Evolutionary conservation across 2,888 invertebrate genomes (phyloP), one percentile per base, ranked within the genome.

Genomic region (Melinopterus prodromus): DNA sequence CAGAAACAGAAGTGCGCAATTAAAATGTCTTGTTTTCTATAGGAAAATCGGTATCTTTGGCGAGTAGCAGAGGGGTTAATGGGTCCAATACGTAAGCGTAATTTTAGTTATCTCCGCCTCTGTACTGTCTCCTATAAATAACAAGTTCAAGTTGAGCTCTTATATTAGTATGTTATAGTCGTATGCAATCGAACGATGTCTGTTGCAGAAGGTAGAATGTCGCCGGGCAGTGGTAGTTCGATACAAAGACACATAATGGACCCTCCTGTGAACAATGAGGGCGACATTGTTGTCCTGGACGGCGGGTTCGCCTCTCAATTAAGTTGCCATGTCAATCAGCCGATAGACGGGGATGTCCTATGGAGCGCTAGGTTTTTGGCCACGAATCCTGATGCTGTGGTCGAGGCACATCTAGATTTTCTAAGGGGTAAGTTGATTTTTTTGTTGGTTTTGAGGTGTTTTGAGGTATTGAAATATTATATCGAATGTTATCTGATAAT

Each of bases 331-430:
- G 94, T 95, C 16, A 93, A 93, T 0, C 92, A 93, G 83, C 92
- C 93, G 79, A 94, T 96, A 80, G 95, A 97, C 87, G 95, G 95
- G 0, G 96, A 98, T 88, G 96, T 97, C 0, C 89, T 98, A 53
- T 98, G 97, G 98, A 97, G 96, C 86, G 94, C 97, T 6, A 92
- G 95, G 80, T 95, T 96, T 86, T 91, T 98, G 82, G 92, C 93
- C 80, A 95, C 95, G 1, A 92, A 96, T 88, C 96, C 96, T 2
- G 92, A 94, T 14, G 95, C 95, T 77, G 94, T 98, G 78, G 92
- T 94, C 82, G 92, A 93, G 84, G 95, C 96, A 0, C 98, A 98
- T 89, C 90, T 95, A 85, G 97, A 95, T 87, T 97, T 95, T 88
- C 89, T 96, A 75, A 92, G 94, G 90, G 94, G 95, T 95, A 85